These are phyloP conservation scores for Drosophila pseudoobscura DNA, from an alignment of 1,140 invertebrate species.

Conservation along the genomic window DNA sequence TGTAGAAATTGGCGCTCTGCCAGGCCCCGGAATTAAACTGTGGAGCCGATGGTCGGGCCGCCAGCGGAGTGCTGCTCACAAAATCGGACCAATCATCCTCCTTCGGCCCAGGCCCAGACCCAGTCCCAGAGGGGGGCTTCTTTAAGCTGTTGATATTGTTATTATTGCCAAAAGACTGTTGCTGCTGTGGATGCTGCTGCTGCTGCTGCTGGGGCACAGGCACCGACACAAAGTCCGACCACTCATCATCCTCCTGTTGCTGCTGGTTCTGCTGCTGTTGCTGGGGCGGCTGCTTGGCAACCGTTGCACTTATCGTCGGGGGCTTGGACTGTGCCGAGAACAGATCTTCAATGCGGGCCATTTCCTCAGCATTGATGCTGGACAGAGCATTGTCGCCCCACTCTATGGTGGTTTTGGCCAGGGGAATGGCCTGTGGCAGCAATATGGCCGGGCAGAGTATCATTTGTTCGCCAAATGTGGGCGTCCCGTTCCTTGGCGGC, in stretches of 20 bases:
- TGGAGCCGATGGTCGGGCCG: conserved; percentile 29
- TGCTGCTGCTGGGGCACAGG: conserved; percentile 59
- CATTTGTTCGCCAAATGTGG: conserved; percentile 75
- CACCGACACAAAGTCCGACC: conserved; percentile 86
- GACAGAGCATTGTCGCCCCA: conserved; percentile 86
- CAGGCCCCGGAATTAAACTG: conserved; percentile 81
- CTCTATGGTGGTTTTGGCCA: conserved; percentile 85
- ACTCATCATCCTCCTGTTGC: conserved; percentile 84
- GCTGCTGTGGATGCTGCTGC: conserved; percentile 12
- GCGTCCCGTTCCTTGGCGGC: conserved; percentile 49
- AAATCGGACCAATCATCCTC: conserved; percentile 88
- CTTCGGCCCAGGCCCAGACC: conserved; percentile 64
- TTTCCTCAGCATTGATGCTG: conserved; percentile 87
- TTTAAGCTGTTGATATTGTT: conserved; percentile 44
- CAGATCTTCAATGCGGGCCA: conserved; percentile 84
- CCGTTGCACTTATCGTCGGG: conserved; percentile 74
- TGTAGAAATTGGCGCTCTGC: conserved; percentile 81
- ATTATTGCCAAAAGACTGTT: conserved; percentile 34
- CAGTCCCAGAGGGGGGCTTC: conserved; percentile 19
- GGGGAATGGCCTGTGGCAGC: conserved; percentile 71
- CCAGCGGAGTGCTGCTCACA: conserved; percentile 84
- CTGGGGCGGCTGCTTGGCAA: conserved; percentile 63
- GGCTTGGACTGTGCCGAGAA: conserved; percentile 65
- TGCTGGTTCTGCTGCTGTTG: conserved; percentile 19
- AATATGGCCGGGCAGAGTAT: conserved; percentile 79